These are phyloP conservation scores for Poecilia gillii DNA, from an alignment of 2,797 vertebrate genomes.

Conservation along the genomic window DNA sequence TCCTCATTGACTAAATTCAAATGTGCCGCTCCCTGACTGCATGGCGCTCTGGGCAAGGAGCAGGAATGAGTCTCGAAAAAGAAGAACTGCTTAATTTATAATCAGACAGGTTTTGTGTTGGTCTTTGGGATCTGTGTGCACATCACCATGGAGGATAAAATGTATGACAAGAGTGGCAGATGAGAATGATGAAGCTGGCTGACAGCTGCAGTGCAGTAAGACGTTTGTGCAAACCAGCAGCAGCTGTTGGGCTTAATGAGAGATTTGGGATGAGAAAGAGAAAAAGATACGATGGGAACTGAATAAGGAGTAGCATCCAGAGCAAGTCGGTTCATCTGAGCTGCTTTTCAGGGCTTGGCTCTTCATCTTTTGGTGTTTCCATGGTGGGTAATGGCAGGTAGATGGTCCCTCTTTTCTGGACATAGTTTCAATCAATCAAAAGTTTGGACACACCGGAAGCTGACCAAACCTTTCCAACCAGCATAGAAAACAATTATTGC, in stretches of 20 bases:
- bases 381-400: background rate
- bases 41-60: background rate
- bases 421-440: background rate
- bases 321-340: background rate
- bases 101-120: background rate
- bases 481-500: background rate
- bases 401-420: background rate
- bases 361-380: background rate
- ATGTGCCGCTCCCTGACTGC: background rate
- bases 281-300: background rate
- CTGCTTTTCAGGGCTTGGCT: background rate
- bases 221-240: constrained; percentile 2
- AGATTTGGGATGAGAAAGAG: background rate
- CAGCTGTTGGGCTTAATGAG: constrained; percentile 12
- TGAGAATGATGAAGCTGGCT: constrained; percentile 16
- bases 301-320: constrained; percentile 13
- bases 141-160: constrained; percentile 4
- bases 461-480: background rate
- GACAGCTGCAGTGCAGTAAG: background rate
- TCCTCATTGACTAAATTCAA: background rate
- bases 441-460: background rate
- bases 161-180: background rate
- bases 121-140: background rate
- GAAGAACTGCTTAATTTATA: background rate
- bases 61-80: background rate